Evolutionary conservation across 2,888 invertebrate genomes (phyloP), one percentile per base, ranked within the genome.

Genomic region (Ophion costatus): DNA sequence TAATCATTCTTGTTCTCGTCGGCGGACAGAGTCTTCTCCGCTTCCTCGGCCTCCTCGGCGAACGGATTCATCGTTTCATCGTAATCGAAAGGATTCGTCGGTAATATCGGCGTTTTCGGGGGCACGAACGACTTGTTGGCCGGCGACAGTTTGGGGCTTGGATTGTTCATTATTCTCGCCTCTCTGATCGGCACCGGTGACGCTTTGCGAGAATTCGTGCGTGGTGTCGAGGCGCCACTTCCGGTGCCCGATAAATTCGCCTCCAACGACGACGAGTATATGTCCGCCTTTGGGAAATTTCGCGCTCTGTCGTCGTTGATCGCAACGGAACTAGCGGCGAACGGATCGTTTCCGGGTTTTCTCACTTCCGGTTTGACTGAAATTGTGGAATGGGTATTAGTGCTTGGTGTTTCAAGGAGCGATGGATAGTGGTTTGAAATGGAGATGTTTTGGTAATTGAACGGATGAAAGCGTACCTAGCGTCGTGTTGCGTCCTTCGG

Each of bases 61-160:
- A 96, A 96, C 0, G 96, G 96, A 93, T 96, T 96, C 89, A 95
- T 96, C 0, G 94, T 88, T 79, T 95, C 95, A 89, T 96, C 96
- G 87, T 96, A 96, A 0, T 91, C 91, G 75, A 94, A 93, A 45
- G 94, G 94, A 92, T 94, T 94, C n/a, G 90, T 89, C 22, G 93
- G 89, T 20, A 91, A 89, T 24, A 91, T 89, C 20, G 92, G 91
- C 56, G 91, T 89, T 90, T 92, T 93, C 64, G 92, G 92, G 45
- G 91, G 90, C 11, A 91, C 88, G 24, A 93, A 93, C 7, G 89
- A 76, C 82, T 92, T 93, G 56, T 92, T 90, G 24, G 89, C 86
- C 29, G 93, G 93, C 4, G 93, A 94, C 10, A 91, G 90, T 87
- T 89, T 93, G 20, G 93, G 92, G 5, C 92, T 91, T 6, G 88